These are phyloP conservation scores for Morus bassanus DNA, from an alignment of 2,797 vertebrate species.

Conservation along the genomic window DNA sequence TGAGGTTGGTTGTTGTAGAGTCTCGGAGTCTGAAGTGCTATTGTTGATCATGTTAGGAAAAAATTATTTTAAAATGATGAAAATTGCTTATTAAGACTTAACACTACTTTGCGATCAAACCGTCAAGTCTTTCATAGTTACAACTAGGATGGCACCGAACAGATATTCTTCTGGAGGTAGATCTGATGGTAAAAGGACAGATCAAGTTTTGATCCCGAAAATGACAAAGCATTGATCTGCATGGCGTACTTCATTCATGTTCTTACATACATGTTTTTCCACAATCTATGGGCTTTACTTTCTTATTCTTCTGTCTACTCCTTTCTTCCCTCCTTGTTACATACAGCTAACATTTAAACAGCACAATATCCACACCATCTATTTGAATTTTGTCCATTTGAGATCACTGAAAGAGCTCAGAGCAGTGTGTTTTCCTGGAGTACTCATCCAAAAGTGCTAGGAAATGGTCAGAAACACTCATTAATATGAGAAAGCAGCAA, in stretches of 20 bases:
- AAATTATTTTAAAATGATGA: background rate
- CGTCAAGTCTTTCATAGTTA: background rate
- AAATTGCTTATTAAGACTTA: background rate
- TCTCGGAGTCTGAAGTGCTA: background rate
- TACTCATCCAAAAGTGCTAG: background rate
- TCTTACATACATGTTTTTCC: background rate
- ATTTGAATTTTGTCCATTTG: background rate
- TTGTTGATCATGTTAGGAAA: background rate
- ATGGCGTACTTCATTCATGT: background rate
- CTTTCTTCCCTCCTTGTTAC: background rate
- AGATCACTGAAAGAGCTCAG: background rate
- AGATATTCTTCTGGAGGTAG: background rate
- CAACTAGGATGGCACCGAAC: background rate
- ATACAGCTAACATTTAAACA: background rate
- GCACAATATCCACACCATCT: background rate
- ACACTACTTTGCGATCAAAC: background rate
- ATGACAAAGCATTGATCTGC: background rate
- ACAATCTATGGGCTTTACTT: background rate
- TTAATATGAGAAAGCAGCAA: background rate
- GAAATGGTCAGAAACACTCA: background rate
- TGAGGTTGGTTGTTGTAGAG: background rate
- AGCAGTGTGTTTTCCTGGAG: background rate
- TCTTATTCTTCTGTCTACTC: background rate
- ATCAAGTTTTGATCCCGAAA: background rate
- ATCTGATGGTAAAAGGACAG: background rate